phyloP scores from a whole-genome alignment of 2,113 vertebrate genomes.

The Grallaria varia region DNA sequence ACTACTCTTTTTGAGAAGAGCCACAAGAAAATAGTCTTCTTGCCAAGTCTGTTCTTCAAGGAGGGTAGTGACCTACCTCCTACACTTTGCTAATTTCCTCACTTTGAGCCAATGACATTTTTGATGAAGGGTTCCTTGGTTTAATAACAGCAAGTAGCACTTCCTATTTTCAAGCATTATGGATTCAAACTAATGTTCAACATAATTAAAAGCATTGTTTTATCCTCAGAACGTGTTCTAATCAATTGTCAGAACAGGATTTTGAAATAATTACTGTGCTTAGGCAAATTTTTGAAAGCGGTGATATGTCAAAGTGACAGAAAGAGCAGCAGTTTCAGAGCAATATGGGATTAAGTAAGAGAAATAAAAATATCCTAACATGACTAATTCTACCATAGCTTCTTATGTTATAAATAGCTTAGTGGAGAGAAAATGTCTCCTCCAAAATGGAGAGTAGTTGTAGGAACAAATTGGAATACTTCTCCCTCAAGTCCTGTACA shows the following conservation, averaged over 20 bases:
- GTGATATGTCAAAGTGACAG: not conserved
- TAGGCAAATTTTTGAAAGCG: not conserved
- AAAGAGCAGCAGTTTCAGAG: not conserved
- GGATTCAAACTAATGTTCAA: not conserved
- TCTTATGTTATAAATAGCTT: not conserved
- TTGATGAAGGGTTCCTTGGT: not conserved
- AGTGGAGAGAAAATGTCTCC: not conserved
- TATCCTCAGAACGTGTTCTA: not conserved
- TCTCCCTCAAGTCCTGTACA: not conserved
- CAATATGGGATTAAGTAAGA: not conserved
- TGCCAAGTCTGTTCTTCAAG: not conserved
- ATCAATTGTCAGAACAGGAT: not conserved
- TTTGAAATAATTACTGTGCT: conserved; percentile 1
- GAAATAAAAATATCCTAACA: not conserved
- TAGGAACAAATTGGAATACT: not conserved
- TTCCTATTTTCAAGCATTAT: not conserved
- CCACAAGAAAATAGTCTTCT: not conserved
- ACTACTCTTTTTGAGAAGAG: not conserved
- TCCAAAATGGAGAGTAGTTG: not conserved
- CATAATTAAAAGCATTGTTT: not conserved
- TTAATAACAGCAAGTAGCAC: not conserved
- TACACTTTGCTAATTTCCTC: not conserved
- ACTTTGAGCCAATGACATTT: not conserved
- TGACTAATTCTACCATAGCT: not conserved
- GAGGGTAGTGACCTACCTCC: not conserved